Evolutionary conservation across 2,113 vertebrate genomes (phyloP), one percentile per base, ranked within the genome.

Genomic region (Clinocottus analis): DNA sequence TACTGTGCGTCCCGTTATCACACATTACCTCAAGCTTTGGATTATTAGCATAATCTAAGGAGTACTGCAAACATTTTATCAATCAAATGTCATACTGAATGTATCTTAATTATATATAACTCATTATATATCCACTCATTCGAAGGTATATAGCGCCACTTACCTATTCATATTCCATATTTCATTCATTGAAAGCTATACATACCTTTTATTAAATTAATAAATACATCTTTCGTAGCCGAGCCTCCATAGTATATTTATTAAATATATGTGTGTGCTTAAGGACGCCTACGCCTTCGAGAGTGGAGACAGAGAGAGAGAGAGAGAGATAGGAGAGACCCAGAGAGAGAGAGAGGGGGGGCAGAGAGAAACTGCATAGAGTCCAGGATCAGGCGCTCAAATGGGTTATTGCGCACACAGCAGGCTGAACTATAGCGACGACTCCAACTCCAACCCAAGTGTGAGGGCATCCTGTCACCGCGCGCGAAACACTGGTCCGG

Each of bases 341-440:
- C 16, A 41, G 17, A 55, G 43, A 17, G 37, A 2, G 73, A 41
- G 62, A 25, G 72, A 37, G 19, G 25, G 23, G 53, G 31, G 23
- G 41, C 35, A 53, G 62, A 53, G 33, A 37, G 73, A 49, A 63
- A 53, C 51, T 45, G 75, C 43, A 67, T 25, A 63, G 63, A 80
- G 77, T 12, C 47, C 64, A 65, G 63, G 56, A 68, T 87, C 87
- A 73, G 64, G 80, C 86, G 87, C 87, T 84, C 87, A 77, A 76
- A 87, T 41, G 65, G 75, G 81, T 86, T 83, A 90, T 86, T 90
- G 91, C 80, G 87, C 90, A 83, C 85, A 78, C 79, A 77, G 86
- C 79, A 8, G 79, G 74, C 82, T 80, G 75, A 84, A 89, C 66
- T 75, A 73, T 19, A 78, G 79, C 80, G 25, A 66, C 51, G 72